Conservation (phyloP, 2,113 vertebrate species). For the Rhinolophus sinicus region DNA sequence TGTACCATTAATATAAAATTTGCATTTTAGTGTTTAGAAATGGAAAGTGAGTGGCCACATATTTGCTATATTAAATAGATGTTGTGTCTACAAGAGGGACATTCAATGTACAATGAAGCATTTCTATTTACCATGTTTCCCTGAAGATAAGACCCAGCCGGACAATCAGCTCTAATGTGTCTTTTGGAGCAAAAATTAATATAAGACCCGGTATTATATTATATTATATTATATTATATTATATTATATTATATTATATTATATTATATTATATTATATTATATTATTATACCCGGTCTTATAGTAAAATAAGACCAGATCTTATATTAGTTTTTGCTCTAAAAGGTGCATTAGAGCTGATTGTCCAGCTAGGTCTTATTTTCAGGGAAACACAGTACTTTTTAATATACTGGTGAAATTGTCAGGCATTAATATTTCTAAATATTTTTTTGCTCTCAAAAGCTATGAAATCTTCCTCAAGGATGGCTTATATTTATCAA, state of each 20-base stretch:
- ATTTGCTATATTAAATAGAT: neutral
- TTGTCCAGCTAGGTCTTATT: no score
- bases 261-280: no score
- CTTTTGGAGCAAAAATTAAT: no score
- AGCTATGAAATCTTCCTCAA: neutral
- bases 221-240: no score
- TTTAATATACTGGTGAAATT: neutral
- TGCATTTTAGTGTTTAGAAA: conserved; percentile 15
- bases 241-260: no score
- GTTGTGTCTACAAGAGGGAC: neutral
- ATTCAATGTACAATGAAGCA: neutral
- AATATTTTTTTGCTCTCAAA: neutral
- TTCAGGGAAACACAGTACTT: neutral
- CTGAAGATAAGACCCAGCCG: no score
- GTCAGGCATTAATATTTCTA: neutral
- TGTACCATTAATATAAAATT: neutral
- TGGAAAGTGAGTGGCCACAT: neutral
- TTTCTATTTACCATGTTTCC: neutral
- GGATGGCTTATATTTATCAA: neutral
- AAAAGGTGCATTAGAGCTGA: no score
- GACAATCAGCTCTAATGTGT: no score
- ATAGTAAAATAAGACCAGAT: no score
- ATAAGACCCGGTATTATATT: no score
- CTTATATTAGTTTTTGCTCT: no score
- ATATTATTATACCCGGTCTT: no score